phyloP scores from a whole-genome alignment of 2,113 vertebrate genomes.

The Cichladusa arquata region DNA sequence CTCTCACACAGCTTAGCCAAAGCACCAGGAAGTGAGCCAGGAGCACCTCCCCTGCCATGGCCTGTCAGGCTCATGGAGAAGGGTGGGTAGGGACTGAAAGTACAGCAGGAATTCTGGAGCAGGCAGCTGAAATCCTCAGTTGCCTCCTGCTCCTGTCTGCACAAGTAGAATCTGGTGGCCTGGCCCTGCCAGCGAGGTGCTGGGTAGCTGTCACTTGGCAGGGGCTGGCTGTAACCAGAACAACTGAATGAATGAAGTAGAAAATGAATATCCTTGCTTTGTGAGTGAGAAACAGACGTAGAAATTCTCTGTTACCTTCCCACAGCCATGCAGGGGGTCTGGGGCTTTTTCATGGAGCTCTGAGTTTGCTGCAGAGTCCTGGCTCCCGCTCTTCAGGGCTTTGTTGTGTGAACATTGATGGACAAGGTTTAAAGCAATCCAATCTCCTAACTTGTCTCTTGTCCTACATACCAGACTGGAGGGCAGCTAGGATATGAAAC shows the following conservation, averaged over 20 bases:
- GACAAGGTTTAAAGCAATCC: background rate
- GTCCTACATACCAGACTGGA: background rate
- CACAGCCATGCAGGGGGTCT: background rate
- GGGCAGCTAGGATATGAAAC: background rate
- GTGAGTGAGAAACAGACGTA: background rate
- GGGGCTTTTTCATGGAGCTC: background rate
- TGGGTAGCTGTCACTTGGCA: background rate
- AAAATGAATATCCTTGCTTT: background rate
- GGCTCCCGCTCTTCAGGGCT: conserved; percentile 10
- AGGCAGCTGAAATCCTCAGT: background rate
- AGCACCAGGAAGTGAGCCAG: background rate
- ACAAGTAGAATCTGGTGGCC: background rate
- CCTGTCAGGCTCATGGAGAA: background rate
- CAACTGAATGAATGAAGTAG: background rate
- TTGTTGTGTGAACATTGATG: background rate
- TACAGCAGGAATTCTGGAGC: background rate
- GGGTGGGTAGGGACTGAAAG: background rate
- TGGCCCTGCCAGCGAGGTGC: background rate
- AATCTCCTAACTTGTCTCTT: background rate
- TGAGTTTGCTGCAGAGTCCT: background rate
- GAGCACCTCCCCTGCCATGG: background rate
- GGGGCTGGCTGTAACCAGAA: background rate
- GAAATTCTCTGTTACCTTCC: background rate
- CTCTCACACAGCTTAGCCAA: background rate
- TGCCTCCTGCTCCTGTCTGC: background rate